Conservation (phyloP, 2,888 invertebrate genomes). For the Sepioteuthis lessoniana region DNA sequence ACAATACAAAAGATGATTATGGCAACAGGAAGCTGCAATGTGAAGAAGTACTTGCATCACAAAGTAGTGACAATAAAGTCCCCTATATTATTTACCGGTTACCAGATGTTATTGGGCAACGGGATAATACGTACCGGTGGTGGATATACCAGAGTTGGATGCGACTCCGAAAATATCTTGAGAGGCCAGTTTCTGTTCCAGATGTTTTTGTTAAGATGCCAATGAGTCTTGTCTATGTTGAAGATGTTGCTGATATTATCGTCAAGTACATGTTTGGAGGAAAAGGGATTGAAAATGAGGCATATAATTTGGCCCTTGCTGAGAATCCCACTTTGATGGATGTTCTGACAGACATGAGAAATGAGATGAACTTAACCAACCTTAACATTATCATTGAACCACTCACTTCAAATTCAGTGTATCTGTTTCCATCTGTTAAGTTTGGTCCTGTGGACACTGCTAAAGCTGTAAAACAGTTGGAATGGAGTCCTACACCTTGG, state of each 20-base stretch:
- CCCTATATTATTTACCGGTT: conserved; percentile 75
- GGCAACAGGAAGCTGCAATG: conserved; percentile 75
- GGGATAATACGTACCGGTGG: conserved; percentile 76
- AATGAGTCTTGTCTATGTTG: conserved; percentile 75
- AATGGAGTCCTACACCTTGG: conserved; percentile 74
- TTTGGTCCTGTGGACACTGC: conserved; percentile 73
- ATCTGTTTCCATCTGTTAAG: conserved; percentile 75
- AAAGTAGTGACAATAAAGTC: conserved; percentile 62
- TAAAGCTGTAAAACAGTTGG: conserved; percentile 70
- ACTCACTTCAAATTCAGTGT: conserved; percentile 60
- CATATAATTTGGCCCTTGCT: conserved; percentile 75
- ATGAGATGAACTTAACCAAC: conserved; percentile 53
- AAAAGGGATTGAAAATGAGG: conserved; percentile 63
- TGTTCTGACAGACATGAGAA: conserved; percentile 66
- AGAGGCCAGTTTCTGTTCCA: conserved; percentile 70
- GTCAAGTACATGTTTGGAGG: conserved; percentile 54
- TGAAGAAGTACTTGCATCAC: conserved; percentile 74
- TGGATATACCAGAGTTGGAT: conserved; percentile 77
- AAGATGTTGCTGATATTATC: conserved; percentile 75
- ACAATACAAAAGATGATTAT: conserved; percentile 72
- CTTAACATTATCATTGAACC: conserved; percentile 56
- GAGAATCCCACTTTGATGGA: conserved; percentile 71
- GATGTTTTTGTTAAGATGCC: conserved; percentile 64
- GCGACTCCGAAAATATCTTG: conserved; percentile 65
- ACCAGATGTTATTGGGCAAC: conserved; percentile 76